A percentile compares a stretch with the other conserved stretches of the same genome.
phyloP scores from a whole-genome alignment of 2,888 invertebrate genomes.

The Eudemis profundana region DNA sequence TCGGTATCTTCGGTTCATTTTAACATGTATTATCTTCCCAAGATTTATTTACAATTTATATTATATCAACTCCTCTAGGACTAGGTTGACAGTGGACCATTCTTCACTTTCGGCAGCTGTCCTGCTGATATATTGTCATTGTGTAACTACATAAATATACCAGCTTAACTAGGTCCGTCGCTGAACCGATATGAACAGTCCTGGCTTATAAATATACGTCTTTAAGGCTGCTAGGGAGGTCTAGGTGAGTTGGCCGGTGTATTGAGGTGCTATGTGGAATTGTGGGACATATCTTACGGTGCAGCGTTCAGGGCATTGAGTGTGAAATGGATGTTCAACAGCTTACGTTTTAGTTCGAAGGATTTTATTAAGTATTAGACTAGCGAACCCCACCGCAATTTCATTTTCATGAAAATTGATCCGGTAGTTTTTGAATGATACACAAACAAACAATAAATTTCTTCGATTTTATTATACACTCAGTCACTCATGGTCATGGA shows the following conservation, averaged over 20 bases:
- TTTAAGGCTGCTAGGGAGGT: conserved; percentile 32
- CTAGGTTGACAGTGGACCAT: conserved; percentile 57
- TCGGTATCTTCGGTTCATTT: neutral
- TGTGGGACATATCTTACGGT: conserved; percentile 55
- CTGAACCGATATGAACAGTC: conserved; percentile 16
- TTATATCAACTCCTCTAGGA: conserved; percentile 55
- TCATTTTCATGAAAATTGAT: no score
- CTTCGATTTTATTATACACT: no score
- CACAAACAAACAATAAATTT: no score
- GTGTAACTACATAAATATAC: conserved; percentile 55
- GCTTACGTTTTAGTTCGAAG: conserved; percentile 15
- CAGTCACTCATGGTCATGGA: no score
- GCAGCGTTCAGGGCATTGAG: conserved; percentile 44
- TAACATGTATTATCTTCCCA: conserved; percentile 11
- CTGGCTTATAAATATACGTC: conserved; percentile 21
- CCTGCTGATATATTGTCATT: conserved; percentile 66
- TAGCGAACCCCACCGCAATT: neutral
- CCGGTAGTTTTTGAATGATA: no score
- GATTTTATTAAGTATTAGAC: no score
- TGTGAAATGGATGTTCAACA: conserved; percentile 37
- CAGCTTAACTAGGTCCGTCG: conserved; percentile 48
- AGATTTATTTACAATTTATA: conserved; percentile 16
- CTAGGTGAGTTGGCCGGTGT: conserved; percentile 47
- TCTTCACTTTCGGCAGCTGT: conserved; percentile 67
- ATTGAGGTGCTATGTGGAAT: conserved; percentile 48